phyloP scores from a whole-genome alignment of 2,888 invertebrate species.

The Aspidiotus destructor region DNA sequence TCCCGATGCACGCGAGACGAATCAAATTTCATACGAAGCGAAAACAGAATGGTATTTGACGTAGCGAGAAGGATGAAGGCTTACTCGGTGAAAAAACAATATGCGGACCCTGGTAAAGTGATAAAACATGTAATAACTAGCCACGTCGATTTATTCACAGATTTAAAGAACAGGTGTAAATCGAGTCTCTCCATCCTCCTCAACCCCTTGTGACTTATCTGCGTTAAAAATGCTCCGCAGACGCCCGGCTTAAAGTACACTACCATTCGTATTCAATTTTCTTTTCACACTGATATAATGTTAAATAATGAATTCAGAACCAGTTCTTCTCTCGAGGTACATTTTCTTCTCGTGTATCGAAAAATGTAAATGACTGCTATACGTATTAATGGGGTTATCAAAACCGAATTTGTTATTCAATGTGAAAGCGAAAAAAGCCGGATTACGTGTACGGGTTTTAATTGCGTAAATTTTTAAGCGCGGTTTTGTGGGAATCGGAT shows the following conservation, averaged over 20 bases:
- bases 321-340: background rate
- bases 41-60: background rate
- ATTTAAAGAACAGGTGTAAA: slow-evolving; percentile 31
- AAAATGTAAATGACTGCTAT: slow-evolving; percentile 12
- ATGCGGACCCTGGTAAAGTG: slow-evolving; percentile 24
- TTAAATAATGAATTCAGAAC: slow-evolving; percentile 11
- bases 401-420: slow-evolving; percentile 12
- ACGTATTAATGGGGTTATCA: slow-evolving; percentile 11
- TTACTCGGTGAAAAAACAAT: background rate
- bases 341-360: background rate
- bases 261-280: slow-evolving; percentile 6
- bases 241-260: background rate
- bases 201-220: slow-evolving; percentile 5
- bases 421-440: background rate
- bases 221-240: slow-evolving; percentile 10
- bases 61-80: background rate
- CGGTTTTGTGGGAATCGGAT: background rate
- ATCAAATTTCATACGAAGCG: background rate
- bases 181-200: slow-evolving; percentile 17
- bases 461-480: slow-evolving; percentile 6
- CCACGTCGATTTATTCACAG: slow-evolving; percentile 6
- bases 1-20: background rate
- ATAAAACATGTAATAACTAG: slow-evolving; percentile 24
- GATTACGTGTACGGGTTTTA: slow-evolving; percentile 4
- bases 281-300: slow-evolving; percentile 14